Base-by-base conservation (phyloP, 2,888 invertebrate species). In the Aphidoletes aphidimyza region DNA sequence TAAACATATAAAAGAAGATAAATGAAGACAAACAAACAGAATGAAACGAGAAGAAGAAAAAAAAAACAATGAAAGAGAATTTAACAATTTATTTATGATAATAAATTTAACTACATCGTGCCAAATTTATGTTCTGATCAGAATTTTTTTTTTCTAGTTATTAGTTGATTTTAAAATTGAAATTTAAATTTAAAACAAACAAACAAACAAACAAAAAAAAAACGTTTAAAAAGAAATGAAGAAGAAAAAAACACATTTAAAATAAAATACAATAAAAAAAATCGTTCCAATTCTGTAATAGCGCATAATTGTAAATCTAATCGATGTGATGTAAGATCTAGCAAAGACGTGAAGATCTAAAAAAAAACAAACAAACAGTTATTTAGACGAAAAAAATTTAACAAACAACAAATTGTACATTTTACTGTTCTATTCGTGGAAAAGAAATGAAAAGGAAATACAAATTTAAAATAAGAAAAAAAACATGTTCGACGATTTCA, bases 61-160 rank as follows among this genome's bases (percentile, higher is more conserved):
- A 14, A 47, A 47, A 47, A 19, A 17, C 11, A 19, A 17, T 14
- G 19, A 47, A 14, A 47, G 47, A 17, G 47, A 69, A 69, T 69
- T 69, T 69, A 69, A 69, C 69, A 69, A n/a, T 69, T 69, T 69
- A 69, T 69, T 69, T 69, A 69, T 30, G 69, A 69, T 69, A 69
- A 69, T 69, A 69, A 69, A 69, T 30, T 69, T 69, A 69, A 69
- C 69, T 69, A 30, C 26, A 69, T 69, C 34, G 69, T 69, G 69
- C 69, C 69, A 69, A 69, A 69, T 69, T 69, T 69, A 69, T 69
- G 69, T 69, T 69, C 34, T 26, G 34, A 69, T 69, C 69, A 69
- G 69, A n/a, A n/a, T n/a, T n/a, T n/a, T 69, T 30, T 54, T 30
- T 69, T 30, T 30, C 69, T 69, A 69, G 69, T 69, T 69, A 69